Conservation (phyloP, 2,888 invertebrate genomes). For the Drosophila tripunctata region DNA sequence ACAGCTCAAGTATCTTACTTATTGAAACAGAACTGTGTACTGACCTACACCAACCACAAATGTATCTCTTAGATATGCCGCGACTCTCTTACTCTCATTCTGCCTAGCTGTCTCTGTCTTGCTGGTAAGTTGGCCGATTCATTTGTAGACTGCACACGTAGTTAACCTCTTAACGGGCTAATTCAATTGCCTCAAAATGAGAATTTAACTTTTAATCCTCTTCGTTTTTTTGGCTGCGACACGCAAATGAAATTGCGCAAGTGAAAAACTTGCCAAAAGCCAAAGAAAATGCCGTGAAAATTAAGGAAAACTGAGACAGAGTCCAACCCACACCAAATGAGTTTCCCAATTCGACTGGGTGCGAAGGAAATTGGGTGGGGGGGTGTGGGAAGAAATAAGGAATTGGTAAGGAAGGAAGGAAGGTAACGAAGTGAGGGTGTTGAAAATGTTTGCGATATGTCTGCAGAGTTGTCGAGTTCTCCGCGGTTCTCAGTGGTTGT, state of each 20-base stretch:
- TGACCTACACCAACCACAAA: constrained; percentile 13
- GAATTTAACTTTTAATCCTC: constrained; percentile 72
- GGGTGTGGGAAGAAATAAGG: too few species aligned
- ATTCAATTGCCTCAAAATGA: constrained; percentile 73
- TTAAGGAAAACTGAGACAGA: constrained; percentile 32
- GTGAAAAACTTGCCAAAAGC: constrained; percentile 46
- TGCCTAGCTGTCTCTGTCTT: background rate
- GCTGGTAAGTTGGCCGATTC: constrained; percentile 20
- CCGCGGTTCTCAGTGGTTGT: too few species aligned
- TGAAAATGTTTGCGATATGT: constrained; percentile 45
- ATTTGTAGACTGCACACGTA: constrained; percentile 31
- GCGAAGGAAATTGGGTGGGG: background rate
- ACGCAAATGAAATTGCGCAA: constrained; percentile 36
- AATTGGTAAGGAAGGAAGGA: background rate
- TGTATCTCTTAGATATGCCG: background rate
- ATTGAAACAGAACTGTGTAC: background rate
- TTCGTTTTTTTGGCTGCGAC: constrained; percentile 30
- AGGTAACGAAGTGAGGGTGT: constrained; percentile 1
- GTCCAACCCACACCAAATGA: constrained; percentile 9
- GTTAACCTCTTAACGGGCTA: constrained; percentile 67
- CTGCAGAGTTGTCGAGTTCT: constrained; percentile 42
- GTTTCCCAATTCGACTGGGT: constrained; percentile 6
- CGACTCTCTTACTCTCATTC: too few species aligned
- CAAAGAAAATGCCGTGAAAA: constrained; percentile 51
- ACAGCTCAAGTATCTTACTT: background rate